phyloP scores from a whole-genome alignment of 2,888 invertebrate genomes.

The Lysandra coridon region DNA sequence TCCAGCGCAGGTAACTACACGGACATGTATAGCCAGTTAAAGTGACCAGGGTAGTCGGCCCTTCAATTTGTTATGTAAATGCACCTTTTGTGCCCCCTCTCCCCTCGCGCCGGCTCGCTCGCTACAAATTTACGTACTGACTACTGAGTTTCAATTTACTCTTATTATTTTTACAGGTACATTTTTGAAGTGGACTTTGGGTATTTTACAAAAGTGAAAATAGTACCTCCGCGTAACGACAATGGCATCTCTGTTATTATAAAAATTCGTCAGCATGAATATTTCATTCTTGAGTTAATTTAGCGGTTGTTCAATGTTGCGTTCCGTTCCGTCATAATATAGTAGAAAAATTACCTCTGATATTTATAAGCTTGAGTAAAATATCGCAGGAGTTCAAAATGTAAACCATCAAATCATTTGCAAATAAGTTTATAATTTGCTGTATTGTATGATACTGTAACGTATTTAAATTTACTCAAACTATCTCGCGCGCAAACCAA shows the following conservation, averaged over 20 bases:
- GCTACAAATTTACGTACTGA: constrained; percentile 45
- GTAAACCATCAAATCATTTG: no score
- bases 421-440: no score
- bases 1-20: constrained; percentile 16
- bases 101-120: constrained; percentile 44
- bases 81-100: constrained; percentile 67
- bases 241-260: background rate
- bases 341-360: no score
- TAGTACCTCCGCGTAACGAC: background rate
- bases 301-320: no score
- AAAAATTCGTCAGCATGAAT: no score
- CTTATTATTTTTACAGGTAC: background rate
- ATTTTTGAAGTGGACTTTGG: background rate
- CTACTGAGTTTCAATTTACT: background rate
- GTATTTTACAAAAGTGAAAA: background rate
- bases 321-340: no score
- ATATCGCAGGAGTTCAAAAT: no score
- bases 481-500: background rate
- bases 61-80: constrained; percentile 80
- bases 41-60: constrained; percentile 48
- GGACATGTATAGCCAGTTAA: constrained; percentile 29
- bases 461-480: background rate
- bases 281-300: no score
- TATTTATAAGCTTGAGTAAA: background rate
- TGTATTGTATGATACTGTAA: background rate